Percentiles rank a stretch among this genome's conserved stretches.
phyloP scores from a whole-genome alignment of 1,140 invertebrate species.

The Pollicipes pollicipes region DNA sequence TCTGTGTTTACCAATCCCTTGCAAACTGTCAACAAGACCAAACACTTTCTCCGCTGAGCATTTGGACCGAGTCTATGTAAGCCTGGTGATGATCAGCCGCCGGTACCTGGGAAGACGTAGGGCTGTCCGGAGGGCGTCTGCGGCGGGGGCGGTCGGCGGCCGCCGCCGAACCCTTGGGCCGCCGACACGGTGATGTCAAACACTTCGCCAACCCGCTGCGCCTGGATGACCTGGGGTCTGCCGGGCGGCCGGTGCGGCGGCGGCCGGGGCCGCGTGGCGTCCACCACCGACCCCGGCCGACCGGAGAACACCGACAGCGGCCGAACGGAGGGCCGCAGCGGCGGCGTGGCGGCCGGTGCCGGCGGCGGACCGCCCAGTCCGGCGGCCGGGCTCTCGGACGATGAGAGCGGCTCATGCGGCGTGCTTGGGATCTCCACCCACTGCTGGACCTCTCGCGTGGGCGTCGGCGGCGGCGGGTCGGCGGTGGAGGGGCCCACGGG shows the following conservation, averaged over 20 bases:
- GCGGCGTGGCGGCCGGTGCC: slow-evolving; percentile 21
- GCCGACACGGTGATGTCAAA: slow-evolving; percentile 76
- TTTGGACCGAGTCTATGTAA: no score
- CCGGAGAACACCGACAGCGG: slow-evolving; percentile 9
- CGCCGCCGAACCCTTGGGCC: slow-evolving; percentile 47
- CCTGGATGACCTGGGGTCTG: neutral
- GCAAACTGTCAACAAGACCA: no score
- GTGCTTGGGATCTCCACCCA: neutral
- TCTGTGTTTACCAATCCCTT: no score
- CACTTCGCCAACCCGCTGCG: slow-evolving; percentile 42
- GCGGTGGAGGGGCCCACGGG: slow-evolving; percentile 6
- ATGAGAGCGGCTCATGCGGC: neutral
- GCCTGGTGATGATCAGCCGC: no score
- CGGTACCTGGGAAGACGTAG: slow-evolving; percentile 35
- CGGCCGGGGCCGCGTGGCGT: slow-evolving; percentile 11
- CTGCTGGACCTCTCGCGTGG: neutral
- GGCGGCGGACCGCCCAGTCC: slow-evolving; percentile 27
- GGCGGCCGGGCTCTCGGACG: slow-evolving; percentile 14
- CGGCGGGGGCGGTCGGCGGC: no score
- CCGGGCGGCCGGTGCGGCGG: slow-evolving; percentile 23
- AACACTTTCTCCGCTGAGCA: no score
- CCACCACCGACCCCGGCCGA: slow-evolving; percentile 13
- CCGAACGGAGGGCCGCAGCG: slow-evolving; percentile 1
- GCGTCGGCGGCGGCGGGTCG: slow-evolving; percentile 7
- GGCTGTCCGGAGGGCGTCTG: slow-evolving; percentile 27